Evolutionary conservation across 2,113 vertebrate species (phyloP).

Genomic region (Daphoenositta chrysoptera): DNA sequence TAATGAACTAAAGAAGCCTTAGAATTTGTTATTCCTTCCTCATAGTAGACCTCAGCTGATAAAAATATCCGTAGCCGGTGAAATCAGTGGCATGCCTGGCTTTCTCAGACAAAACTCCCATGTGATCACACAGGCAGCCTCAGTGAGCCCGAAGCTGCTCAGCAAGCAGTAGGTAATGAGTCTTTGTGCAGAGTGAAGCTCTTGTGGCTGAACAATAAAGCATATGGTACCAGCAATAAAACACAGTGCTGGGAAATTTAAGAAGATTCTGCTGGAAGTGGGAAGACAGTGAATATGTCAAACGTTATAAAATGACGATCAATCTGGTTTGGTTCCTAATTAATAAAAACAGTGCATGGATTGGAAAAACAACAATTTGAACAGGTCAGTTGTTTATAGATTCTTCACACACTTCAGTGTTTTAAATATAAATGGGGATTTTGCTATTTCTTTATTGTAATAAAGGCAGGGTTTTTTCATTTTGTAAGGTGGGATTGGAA

Average conservation of each 20-base stretch:
- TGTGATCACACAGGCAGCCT: constrained; percentile 92
- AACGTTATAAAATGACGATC: constrained; percentile 69
- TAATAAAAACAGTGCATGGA: constrained; percentile 80
- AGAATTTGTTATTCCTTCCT: constrained; percentile 71
- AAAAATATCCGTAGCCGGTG: constrained; percentile 93
- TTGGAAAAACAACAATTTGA: constrained; percentile 80
- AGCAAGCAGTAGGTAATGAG: constrained; percentile 95
- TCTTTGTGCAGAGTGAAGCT: constrained; percentile 92
- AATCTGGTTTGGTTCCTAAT: constrained; percentile 73
- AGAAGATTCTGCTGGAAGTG: constrained; percentile 74
- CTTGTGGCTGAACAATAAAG: constrained; percentile 89
- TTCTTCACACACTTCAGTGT: constrained; percentile 56
- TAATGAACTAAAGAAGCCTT: constrained; percentile 68
- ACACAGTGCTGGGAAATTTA: constrained; percentile 81
- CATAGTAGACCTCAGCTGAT: constrained; percentile 83
- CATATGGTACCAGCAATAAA: constrained; percentile 88
- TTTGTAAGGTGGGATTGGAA: constrained; percentile 39
- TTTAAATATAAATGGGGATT: constrained; percentile 44
- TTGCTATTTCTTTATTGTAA: constrained; percentile 37
- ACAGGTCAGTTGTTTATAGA: constrained; percentile 86
- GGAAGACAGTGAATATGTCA: constrained; percentile 71
- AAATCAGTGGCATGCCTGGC: constrained; percentile 84
- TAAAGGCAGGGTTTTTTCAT: constrained; percentile 23
- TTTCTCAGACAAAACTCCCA: constrained; percentile 90
- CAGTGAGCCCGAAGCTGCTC: constrained; percentile 87